Conservation (phyloP, 2,888 invertebrate genomes). For the Eilema caniola region DNA sequence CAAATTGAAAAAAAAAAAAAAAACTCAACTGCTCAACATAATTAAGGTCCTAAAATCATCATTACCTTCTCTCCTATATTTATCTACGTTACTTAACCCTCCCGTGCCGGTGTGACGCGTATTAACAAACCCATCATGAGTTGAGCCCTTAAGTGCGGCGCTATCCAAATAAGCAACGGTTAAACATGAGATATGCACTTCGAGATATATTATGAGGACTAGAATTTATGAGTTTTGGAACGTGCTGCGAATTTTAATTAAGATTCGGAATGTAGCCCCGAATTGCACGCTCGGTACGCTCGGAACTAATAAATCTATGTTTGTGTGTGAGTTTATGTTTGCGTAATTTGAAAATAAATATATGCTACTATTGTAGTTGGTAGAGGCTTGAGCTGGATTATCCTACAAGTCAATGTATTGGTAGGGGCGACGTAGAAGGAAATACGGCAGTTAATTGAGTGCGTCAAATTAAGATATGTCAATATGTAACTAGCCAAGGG, state of each 20-base stretch:
- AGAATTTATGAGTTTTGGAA: constrained; percentile 16
- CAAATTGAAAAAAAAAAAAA: too few relatives aligned
- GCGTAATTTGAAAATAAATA: not conserved
- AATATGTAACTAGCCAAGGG: too few relatives aligned
- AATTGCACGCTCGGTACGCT: constrained; percentile 11
- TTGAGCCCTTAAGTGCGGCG: constrained; percentile 54
- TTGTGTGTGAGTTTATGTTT: constrained; percentile 1
- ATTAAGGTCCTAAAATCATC: not conserved
- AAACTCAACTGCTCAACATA: too few relatives aligned
- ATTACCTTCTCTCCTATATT: not conserved
- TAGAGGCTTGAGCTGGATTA: too few relatives aligned
- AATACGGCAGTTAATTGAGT: too few relatives aligned
- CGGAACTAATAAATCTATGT: constrained; percentile 10
- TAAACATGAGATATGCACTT: constrained; percentile 27
- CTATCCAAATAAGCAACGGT: constrained; percentile 37
- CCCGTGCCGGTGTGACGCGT: constrained; percentile 27
- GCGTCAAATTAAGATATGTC: too few relatives aligned
- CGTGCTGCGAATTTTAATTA: constrained; percentile 26
- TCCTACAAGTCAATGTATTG: too few relatives aligned
- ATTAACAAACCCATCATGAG: constrained; percentile 55
- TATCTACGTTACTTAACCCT: not conserved
- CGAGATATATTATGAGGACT: constrained; percentile 24
- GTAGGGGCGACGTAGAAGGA: too few relatives aligned
- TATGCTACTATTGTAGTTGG: not conserved
- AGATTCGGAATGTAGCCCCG: constrained; percentile 10